phyloP scores from a whole-genome alignment of 2,888 invertebrate species.

The Orthonevra nobilis region DNA sequence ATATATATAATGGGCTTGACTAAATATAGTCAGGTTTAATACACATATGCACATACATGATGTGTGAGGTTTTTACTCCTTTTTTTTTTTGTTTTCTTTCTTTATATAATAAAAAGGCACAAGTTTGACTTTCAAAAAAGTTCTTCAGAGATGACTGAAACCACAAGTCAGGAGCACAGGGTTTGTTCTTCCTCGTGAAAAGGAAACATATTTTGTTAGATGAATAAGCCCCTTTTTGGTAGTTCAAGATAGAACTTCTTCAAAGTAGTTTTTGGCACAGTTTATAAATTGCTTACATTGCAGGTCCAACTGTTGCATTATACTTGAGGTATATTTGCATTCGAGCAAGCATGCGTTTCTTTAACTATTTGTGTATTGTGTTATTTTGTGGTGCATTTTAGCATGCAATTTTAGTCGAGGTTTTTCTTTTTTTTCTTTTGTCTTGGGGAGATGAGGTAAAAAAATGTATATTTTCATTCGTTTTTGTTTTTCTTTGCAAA shows the following conservation, averaged over 20 bases:
- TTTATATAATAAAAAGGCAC: conserved; percentile 71
- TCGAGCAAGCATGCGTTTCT: conserved; percentile 30
- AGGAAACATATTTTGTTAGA: no score
- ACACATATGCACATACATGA: conserved; percentile 71
- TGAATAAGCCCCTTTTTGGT: no score
- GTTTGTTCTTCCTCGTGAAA: background rate
- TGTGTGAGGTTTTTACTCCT: conserved; percentile 62
- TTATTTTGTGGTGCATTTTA: conserved; percentile 28
- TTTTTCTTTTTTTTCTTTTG: no score
- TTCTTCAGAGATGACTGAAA: conserved; percentile 4
- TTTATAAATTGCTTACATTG: conserved; percentile 61
- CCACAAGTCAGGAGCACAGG: background rate
- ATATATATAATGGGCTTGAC: conserved; percentile 63
- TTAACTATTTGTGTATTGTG: background rate
- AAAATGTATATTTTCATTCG: no score
- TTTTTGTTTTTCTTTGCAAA: conserved; percentile 60
- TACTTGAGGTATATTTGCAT: conserved; percentile 64
- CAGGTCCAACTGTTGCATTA: conserved; percentile 63
- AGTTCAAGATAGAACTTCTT: conserved; percentile 63
- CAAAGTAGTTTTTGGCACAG: conserved; percentile 62
- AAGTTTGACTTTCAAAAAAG: conserved; percentile 61
- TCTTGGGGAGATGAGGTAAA: conserved; percentile 36
- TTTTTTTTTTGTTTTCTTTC: conserved; percentile 15
- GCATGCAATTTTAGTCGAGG: conserved; percentile 34
- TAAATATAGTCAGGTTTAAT: conserved; percentile 55